Percentiles rank a stretch among this genome's conserved stretches.
These are phyloP conservation scores for Nycticebus coucang DNA, from an alignment of 2,113 vertebrate species.

Conservation along the genomic window DNA sequence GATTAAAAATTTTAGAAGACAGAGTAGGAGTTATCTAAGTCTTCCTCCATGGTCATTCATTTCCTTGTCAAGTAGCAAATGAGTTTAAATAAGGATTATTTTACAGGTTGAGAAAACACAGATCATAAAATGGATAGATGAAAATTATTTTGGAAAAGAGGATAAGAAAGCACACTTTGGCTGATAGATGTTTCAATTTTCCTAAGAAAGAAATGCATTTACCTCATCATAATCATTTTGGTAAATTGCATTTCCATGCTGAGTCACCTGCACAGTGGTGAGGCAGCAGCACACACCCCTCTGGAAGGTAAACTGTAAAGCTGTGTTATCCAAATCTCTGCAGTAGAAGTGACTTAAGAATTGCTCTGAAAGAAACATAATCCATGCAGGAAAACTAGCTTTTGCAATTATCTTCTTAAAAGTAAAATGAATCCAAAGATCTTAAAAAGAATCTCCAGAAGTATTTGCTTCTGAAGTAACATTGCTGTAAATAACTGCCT, in stretches of 20 bases:
- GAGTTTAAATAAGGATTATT: slow-evolving; percentile 29
- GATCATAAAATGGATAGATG: slow-evolving; percentile 26
- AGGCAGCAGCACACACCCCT: fast-evolving
- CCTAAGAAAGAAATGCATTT: slow-evolving; percentile 22
- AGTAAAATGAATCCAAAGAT: neutral
- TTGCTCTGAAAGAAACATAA: neutral
- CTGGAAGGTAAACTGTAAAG: slow-evolving; percentile 34
- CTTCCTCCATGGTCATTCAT: neutral
- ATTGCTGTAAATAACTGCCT: neutral
- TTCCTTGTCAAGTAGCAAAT: slow-evolving; percentile 5
- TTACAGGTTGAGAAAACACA: slow-evolving; percentile 9
- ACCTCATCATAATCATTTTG: slow-evolving; percentile 36
- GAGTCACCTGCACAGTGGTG: neutral
- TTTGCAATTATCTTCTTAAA: neutral
- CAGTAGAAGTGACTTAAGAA: neutral
- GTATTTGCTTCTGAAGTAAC: neutral
- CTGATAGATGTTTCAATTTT: slow-evolving; percentile 61
- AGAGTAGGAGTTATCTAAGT: neutral
- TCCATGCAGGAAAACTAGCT: neutral
- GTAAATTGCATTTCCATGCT: neutral
- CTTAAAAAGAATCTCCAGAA: slow-evolving; percentile 3
- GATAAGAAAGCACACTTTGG: neutral
- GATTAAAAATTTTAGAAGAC: neutral
- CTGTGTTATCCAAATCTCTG: neutral
- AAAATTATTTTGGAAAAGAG: slow-evolving; percentile 45